Evolutionary conservation across 2,797 vertebrate species (phyloP), one percentile per base, ranked within the genome.

Genomic region (Argentina silus): DNA sequence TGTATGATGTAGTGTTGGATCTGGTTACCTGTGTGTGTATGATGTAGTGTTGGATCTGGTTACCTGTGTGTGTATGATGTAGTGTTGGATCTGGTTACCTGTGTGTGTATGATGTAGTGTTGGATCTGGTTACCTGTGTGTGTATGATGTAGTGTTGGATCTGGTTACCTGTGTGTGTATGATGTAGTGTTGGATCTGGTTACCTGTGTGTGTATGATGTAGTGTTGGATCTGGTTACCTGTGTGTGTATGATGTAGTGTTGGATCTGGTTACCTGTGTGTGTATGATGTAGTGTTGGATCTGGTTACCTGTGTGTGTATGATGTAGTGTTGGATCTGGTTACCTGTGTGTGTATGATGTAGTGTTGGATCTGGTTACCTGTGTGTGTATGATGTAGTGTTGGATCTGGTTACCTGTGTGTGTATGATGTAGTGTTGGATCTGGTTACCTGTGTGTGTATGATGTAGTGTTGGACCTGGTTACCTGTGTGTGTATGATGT

Each of bases 81-180:
- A 96, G 79, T 88, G 93, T 81, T 95, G 94, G 73, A 97, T 93
- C 83, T 96, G 95, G 2, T 95, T 94, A 42, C 94, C 93, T 1
- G 95, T 94, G 60, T n/a, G n/a, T n/a, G n/a, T n/a, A n/a, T n/a
- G n/a, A n/a, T n/a, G n/a, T n/a, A n/a, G n/a, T n/a, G n/a, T n/a
- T n/a, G n/a, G n/a, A n/a, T 36, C 27, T 36, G 4, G 0, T 70
- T 75, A 92, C 91, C 90, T 89, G 86, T 2, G 83, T 85, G 83
- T 72, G 65, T 42, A 93, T 85, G 1, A 91, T 92, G 0, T 96
- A 96, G 79, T 88, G 93, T 81, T 95, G 94, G 73, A 97, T 93
- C 83, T 96, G 95, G 2, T 95, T 94, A 42, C 94, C 93, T 1
- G 95, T 94, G 60, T n/a, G n/a, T n/a, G n/a, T n/a, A n/a, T n/a